Percentiles rank a stretch among this genome's conserved stretches.
Conservation (phyloP, 2,888 invertebrate genomes). For the Scaptomyza polygonia region DNA sequence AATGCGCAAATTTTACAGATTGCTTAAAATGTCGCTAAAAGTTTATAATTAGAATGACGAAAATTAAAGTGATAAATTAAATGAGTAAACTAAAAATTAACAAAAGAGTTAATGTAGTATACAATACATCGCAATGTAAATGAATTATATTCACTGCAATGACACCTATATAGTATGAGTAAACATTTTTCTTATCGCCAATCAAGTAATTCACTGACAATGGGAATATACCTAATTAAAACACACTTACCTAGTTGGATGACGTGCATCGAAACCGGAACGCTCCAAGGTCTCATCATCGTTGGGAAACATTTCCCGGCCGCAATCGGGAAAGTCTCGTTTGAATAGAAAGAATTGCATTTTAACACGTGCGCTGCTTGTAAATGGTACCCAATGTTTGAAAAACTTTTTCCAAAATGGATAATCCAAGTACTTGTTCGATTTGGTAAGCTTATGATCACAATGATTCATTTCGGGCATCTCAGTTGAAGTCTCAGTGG, state of each 20-base stretch:
- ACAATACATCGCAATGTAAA: neutral
- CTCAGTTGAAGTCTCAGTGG: constrained; percentile 35
- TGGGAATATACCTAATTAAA: neutral
- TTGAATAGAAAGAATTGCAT: constrained; percentile 82
- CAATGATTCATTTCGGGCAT: constrained; percentile 49
- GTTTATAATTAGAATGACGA: neutral
- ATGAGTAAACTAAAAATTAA: neutral
- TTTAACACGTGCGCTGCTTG: constrained; percentile 64
- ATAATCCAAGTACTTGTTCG: constrained; percentile 72
- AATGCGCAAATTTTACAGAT: constrained; percentile 7
- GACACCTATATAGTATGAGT: too few relatives aligned
- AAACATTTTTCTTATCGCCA: too few relatives aligned
- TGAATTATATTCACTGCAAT: neutral
- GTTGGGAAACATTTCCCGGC: constrained; percentile 74
- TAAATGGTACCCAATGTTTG: constrained; percentile 79
- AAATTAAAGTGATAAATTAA: too few relatives aligned
- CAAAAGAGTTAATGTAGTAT: too few relatives aligned
- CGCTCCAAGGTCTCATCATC: constrained; percentile 69
- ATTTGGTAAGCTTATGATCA: constrained; percentile 70
- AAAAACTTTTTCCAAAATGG: constrained; percentile 80
- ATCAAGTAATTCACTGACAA: constrained; percentile 1
- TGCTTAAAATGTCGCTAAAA: constrained; percentile 12
- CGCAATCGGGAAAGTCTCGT: constrained; percentile 80
- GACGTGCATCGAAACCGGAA: constrained; percentile 79
- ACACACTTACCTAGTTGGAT: constrained; percentile 80